Percentiles rank a stretch among this genome's conserved stretches.
These are phyloP conservation scores for Solea solea DNA, from an alignment of 2,113 vertebrate genomes.

Conservation along the genomic window DNA sequence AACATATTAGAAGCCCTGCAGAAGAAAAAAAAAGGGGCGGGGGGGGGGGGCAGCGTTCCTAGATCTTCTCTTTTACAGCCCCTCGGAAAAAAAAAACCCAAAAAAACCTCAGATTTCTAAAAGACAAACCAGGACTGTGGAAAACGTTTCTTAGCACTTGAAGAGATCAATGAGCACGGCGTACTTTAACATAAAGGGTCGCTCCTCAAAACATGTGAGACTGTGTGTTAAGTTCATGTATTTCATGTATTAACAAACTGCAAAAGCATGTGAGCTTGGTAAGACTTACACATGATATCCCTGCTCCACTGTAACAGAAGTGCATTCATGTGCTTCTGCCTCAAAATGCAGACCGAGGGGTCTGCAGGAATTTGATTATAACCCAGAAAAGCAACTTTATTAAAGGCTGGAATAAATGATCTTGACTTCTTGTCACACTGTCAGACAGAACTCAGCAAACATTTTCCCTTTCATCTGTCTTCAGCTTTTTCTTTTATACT, in stretches of 20 bases:
- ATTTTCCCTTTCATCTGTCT: not conserved
- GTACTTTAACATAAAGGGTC: conserved; percentile 59
- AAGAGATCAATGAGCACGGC: conserved; percentile 61
- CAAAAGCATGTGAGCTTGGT: conserved; percentile 30
- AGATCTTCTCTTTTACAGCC: conserved; percentile 80
- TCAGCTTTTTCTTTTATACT: not conserved
- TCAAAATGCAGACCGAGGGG: conserved; percentile 53
- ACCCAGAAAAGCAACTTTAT: conserved; percentile 50
- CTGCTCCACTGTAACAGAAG: not conserved
- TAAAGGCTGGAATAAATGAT: conserved; percentile 54
- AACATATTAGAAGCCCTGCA: conserved; percentile 81
- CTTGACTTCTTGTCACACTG: conserved; percentile 48
- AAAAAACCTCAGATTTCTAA: conserved; percentile 50
- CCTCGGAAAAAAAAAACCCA: conserved; percentile 59
- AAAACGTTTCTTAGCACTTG: conserved; percentile 61
- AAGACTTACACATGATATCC: conserved; percentile 32
- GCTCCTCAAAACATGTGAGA: conserved; percentile 54
- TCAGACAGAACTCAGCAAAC: conserved; percentile 31
- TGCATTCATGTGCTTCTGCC: conserved; percentile 51
- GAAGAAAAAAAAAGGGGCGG: conserved; percentile 50
- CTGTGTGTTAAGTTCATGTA: conserved; percentile 41
- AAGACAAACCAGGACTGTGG: conserved; percentile 64
- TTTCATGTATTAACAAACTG: conserved; percentile 46
- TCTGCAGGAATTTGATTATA: conserved; percentile 60
- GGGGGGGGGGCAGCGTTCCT: conserved; percentile 57